Evolutionary conservation across 2,113 vertebrate genomes (phyloP).

Genomic region (Oreocharis arfaki): DNA sequence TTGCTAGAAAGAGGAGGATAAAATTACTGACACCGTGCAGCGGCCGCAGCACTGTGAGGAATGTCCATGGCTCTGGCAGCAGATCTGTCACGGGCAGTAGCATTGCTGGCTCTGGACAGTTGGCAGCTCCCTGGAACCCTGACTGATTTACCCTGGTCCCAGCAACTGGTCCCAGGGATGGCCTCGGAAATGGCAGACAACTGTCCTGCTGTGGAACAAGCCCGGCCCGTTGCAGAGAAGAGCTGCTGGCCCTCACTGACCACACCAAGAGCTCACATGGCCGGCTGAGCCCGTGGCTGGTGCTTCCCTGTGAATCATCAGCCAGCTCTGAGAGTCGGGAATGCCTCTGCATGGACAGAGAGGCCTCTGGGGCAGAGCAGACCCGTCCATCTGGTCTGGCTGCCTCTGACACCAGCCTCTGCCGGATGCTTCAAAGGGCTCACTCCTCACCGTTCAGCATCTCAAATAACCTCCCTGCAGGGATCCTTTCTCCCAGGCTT

Average conservation of each 20-base stretch:
- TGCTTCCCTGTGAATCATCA: not conserved
- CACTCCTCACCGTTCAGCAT: not conserved
- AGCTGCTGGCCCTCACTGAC: not conserved
- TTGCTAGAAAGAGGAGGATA: not conserved
- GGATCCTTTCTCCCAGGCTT: not conserved
- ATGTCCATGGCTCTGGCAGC: not conserved
- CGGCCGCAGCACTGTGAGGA: not conserved
- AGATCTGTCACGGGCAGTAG: not conserved
- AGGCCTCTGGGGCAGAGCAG: not conserved
- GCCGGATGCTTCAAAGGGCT: slow-evolving; percentile 4
- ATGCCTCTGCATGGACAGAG: not conserved
- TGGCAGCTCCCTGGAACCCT: not conserved
- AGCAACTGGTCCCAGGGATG: not conserved
- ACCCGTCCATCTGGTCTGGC: slow-evolving; percentile 16
- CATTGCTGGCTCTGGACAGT: not conserved
- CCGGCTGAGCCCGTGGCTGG: not conserved
- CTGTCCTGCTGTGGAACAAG: not conserved
- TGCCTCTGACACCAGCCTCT: not conserved
- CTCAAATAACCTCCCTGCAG: slow-evolving; percentile 23
- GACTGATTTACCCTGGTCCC: not conserved
- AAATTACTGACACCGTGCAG: accelerated
- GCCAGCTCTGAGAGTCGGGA: not conserved
- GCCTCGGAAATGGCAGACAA: not conserved
- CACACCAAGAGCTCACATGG: not conserved
- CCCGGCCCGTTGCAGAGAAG: accelerated